Conservation (phyloP, 2,797 vertebrate genomes). For the Rousettus madagascariensis region DNA sequence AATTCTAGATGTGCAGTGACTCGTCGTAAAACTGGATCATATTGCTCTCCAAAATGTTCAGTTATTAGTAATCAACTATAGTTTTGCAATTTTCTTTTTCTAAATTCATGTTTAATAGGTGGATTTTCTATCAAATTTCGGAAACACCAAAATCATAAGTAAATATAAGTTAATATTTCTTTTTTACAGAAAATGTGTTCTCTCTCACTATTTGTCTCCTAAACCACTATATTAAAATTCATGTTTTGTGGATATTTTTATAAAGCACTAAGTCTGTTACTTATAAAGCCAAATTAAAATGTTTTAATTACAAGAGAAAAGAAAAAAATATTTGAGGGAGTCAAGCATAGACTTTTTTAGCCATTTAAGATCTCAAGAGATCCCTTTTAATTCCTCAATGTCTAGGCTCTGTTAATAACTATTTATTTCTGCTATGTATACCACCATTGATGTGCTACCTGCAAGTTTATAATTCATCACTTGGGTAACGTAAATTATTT, state of each 20-base stretch:
- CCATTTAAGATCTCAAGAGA: not conserved
- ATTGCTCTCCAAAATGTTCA: not conserved
- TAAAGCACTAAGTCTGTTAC: not conserved
- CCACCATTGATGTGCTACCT: not conserved
- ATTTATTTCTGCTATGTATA: not conserved
- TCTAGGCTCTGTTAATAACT: not conserved
- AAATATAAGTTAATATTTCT: not conserved
- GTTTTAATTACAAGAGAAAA: conserved; percentile 3
- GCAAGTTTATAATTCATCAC: not conserved
- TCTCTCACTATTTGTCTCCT: not conserved
- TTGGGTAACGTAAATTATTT: not conserved
- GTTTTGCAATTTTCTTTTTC: not conserved
- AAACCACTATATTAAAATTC: not conserved
- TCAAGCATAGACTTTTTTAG: not conserved
- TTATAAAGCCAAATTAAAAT: not conserved
- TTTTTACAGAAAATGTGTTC: not conserved
- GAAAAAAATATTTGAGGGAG: not conserved
- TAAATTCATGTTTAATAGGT: not conserved
- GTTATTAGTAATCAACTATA: not conserved
- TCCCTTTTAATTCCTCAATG: not conserved
- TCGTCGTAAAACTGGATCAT: not conserved
- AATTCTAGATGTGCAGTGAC: not conserved
- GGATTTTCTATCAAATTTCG: not conserved
- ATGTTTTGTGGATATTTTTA: not conserved
- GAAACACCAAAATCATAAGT: not conserved